Percentiles rank a stretch among this genome's conserved stretches.
Conservation (phyloP, 2,888 invertebrate genomes). For the Endotricha flammealis region DNA sequence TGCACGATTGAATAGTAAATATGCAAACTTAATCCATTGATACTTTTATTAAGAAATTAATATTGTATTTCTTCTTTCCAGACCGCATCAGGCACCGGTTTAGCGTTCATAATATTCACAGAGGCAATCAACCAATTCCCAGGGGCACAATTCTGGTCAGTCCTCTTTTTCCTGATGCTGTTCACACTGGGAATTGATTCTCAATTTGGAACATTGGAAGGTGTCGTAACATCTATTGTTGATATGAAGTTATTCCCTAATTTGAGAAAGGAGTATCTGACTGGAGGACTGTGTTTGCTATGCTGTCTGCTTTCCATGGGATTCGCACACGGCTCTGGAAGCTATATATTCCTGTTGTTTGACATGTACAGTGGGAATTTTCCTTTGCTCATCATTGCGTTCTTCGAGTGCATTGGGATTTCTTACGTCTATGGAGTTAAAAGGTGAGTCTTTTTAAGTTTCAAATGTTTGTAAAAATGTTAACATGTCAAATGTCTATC, state of each 20-base stretch:
- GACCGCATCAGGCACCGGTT: constrained; percentile 97
- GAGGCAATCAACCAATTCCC: constrained; percentile 99
- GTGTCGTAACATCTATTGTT: constrained; percentile 95
- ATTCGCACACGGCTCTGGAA: constrained; percentile 95
- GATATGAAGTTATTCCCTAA: constrained; percentile 97
- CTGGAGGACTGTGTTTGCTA: constrained; percentile 87
- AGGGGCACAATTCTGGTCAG: constrained; percentile 96
- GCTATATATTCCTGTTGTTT: constrained; percentile 94
- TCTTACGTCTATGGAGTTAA: constrained; percentile 96
- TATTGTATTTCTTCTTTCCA: constrained; percentile 56
- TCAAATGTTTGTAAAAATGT: too few species aligned
- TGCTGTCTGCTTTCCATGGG: constrained; percentile 93
- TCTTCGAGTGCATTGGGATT: constrained; percentile 94
- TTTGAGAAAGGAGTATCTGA: constrained; percentile 91
- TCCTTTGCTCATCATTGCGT: constrained; percentile 93
- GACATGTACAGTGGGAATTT: constrained; percentile 97
- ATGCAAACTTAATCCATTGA: too few species aligned
- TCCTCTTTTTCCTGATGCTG: constrained; percentile 97
- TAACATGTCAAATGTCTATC: too few species aligned
- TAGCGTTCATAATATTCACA: constrained; percentile 98
- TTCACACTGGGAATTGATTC: constrained; percentile 98
- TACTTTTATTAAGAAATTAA: too few species aligned
- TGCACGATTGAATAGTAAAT: too few species aligned
- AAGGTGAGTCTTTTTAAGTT: too few species aligned
- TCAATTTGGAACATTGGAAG: constrained; percentile 96